Conservation (phyloP, 2,888 invertebrate genomes). For the Graphium colonna region DNA sequence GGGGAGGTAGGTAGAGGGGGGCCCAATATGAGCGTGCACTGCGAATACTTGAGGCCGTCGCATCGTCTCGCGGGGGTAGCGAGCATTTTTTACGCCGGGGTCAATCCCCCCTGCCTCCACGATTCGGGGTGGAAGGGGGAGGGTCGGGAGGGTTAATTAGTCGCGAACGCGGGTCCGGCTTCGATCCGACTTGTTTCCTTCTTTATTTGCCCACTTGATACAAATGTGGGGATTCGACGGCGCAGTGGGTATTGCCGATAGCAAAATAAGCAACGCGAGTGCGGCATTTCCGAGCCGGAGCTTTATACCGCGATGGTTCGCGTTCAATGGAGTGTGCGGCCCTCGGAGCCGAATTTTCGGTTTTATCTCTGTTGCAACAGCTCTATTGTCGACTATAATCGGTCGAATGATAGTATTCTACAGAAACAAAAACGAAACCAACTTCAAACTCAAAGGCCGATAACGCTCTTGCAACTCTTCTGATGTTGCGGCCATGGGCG, state of each 20-base stretch:
- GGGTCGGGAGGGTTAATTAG: slow-evolving; percentile 69
- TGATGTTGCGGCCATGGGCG: too few species aligned
- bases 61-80: slow-evolving; percentile 58
- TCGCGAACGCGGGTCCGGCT: slow-evolving; percentile 76
- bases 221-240: slow-evolving; percentile 57
- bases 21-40: slow-evolving; percentile 25
- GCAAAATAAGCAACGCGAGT: slow-evolving; percentile 28
- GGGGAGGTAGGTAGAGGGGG: not conserved
- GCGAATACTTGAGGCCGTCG: slow-evolving; percentile 52
- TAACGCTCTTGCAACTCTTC: too few species aligned
- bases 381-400: not conserved
- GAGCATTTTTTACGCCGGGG: slow-evolving; percentile 63
- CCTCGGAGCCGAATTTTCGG: not conserved
- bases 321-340: slow-evolving; percentile 8
- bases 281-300: slow-evolving; percentile 13
- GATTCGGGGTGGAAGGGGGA: slow-evolving; percentile 33
- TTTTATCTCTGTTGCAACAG: slow-evolving; percentile 6
- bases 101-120: slow-evolving; percentile 37
- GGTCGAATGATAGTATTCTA: not conserved
- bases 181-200: slow-evolving; percentile 77
- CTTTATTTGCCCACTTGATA: slow-evolving; percentile 78
- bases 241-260: slow-evolving; percentile 28
- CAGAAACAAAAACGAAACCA: too few species aligned
- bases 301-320: slow-evolving; percentile 12
- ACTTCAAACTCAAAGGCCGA: too few species aligned